Base-by-base conservation (phyloP, 2,797 vertebrate species). In the Spinibarbus caldwelli region DNA sequence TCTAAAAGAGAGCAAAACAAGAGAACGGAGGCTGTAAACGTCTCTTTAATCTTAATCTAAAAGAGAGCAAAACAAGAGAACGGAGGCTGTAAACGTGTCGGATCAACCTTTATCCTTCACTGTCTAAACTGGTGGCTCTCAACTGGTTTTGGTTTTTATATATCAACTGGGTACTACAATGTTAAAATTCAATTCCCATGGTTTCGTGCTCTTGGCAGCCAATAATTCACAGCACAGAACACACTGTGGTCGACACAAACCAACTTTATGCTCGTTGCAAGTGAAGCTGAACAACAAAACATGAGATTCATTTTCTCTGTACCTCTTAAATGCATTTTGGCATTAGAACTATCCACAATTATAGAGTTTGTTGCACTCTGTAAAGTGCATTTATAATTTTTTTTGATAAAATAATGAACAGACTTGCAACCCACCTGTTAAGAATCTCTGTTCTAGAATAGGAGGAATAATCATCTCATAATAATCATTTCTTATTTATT, bases 1-100 rank as follows among this genome's bases (percentile, higher is more conserved):
- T 66, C 70, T 78, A 49, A 70, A 71, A 49, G 31, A 57, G 29
- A 45, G 62, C 64, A 83, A 52, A 83, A 68, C 38, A 76, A 29
- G 52, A 68, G 70, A 52, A 29, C 36, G 14, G n/a, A 76, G 21
- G 73, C 62, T 34, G 36, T 68, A 59, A 47, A 73, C 73, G 9
- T 72, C n/a, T n/a, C n/a, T n/a, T n/a, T n/a, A n/a, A n/a, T n/a
- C n/a, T n/a, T n/a, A n/a, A 73, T n/a, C 38, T 23, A 49, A 70
- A 71, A 49, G 31, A 57, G 29, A 45, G 62, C 64, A 83, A 52
- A 83, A 68, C 38, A 76, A 29, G 52, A 68, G 70, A 52, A 29
- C 36, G 14, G n/a, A 76, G 21, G 73, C 62, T 34, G 36, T 68
- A 59, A 47, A 73, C 73, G 9, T 72, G 36, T 45, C 67, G 54